These are phyloP conservation scores for Bimastos eiseni DNA, from an alignment of 2,888 invertebrate genomes.

Conservation along the genomic window DNA sequence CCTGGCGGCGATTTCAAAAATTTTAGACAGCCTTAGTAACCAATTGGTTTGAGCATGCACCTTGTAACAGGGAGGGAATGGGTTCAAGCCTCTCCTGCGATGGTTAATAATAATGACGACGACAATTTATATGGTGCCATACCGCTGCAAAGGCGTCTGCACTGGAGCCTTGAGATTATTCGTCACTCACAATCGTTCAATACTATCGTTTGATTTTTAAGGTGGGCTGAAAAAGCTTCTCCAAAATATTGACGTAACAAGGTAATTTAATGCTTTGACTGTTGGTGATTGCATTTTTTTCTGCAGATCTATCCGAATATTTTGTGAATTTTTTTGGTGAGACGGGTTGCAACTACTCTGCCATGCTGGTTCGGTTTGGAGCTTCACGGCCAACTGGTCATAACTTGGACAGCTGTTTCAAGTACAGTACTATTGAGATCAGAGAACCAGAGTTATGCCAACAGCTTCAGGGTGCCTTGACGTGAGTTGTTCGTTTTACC, in stretches of 20 bases:
- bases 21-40: no score
- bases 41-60: no score
- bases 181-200: no score
- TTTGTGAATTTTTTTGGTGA: slow-evolving; percentile 7
- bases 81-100: no score
- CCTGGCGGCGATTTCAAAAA: no score
- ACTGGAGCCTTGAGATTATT: no score
- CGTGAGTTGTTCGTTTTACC: background rate
- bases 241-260: background rate
- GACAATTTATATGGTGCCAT: no score
- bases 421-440: background rate
- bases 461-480: background rate
- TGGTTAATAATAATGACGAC: no score
- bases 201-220: no score
- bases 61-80: no score
- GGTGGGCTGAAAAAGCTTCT: no score
- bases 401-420: background rate
- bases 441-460: background rate
- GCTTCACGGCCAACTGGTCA: background rate
- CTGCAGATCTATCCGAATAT: background rate
- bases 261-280: background rate
- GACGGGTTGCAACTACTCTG: background rate
- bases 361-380: background rate
- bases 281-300: background rate
- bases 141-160: no score